These are phyloP conservation scores for Amphipoea lucens DNA, from an alignment of 2,888 invertebrate species.

Conservation along the genomic window DNA sequence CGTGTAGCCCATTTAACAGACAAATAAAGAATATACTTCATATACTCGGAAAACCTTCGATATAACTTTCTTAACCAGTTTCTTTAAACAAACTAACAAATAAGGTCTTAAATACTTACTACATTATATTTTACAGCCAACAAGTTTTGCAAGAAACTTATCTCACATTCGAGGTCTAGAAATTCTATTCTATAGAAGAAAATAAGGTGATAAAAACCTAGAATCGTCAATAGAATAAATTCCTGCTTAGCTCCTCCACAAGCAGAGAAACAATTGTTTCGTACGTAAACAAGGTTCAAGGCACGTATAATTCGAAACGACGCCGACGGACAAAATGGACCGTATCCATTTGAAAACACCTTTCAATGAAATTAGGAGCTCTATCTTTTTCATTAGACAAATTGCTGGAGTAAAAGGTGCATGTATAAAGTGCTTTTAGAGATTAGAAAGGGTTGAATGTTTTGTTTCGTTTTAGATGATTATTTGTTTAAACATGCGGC, in stretches of 20 bases:
- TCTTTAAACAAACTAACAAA: slow-evolving; percentile 13
- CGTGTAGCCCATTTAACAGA: background rate
- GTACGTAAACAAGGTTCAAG: slow-evolving; percentile 66
- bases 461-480: slow-evolving; percentile 2
- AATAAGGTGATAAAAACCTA: slow-evolving; percentile 62
- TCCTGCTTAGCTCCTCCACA: slow-evolving; percentile 40
- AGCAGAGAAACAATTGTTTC: slow-evolving; percentile 57
- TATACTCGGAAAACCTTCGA: background rate
- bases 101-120: slow-evolving; percentile 20
- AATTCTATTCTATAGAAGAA: slow-evolving; percentile 27
- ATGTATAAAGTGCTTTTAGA: slow-evolving; percentile 42
- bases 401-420: slow-evolving; percentile 53
- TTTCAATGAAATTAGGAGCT: slow-evolving; percentile 67
- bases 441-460: slow-evolving; percentile 42
- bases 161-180: slow-evolving; percentile 12
- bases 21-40: slow-evolving; percentile 17
- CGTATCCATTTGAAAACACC: slow-evolving; percentile 61
- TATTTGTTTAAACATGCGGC: background rate
- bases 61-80: background rate
- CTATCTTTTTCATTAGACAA: slow-evolving; percentile 67
- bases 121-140: slow-evolving; percentile 20
- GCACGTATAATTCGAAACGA: slow-evolving; percentile 63
- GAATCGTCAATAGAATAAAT: slow-evolving; percentile 55
- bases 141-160: slow-evolving; percentile 9
- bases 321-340: slow-evolving; percentile 52